Base-by-base conservation (phyloP, 2,113 vertebrate genomes). In the Heteronetta atricapilla region DNA sequence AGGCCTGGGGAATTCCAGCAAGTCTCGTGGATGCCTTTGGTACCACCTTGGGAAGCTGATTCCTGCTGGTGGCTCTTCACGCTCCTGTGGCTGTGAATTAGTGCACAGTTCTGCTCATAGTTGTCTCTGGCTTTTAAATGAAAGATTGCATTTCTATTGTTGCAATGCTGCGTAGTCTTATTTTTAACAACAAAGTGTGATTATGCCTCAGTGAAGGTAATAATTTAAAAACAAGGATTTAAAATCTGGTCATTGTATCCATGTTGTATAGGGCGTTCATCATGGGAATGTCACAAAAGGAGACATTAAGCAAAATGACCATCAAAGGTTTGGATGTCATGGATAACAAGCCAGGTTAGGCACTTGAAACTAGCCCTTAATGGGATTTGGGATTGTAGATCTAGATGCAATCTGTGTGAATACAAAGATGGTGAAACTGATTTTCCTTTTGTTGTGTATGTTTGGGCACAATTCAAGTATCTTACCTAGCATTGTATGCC, bases 71-170 rank as follows among this genome's bases (percentile, higher is more conserved):
- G 56, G 40, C n/a, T 52, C 22, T 74, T 93, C 11, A 33, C 5
- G 2, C 11, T 62, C 0, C 0, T 31, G 13, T 55, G 31, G 9
- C n/a, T 84, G 60, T 85, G 38, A 9, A 1, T 8, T 22, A 50
- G 26, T 48, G 48, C 31, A 3, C 15, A 8, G 36, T 78, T 42
- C 25, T 77, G 50, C 31, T 46, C 34, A 3, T 14, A 42, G 50
- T 10, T 14, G 29, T 18, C 46, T 55, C 40, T 55, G 64, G n/a
- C 70, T 87, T 68, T 82, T 79, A 75, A 76, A 76, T 1, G 4
- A 53, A 80, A 77, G 28, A 12, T 7, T 60, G 13, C 11, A 2
- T 42, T 33, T 68, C 60, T 60, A 40, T 10, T 73, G 85, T 82
- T 86, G 46, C 60, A 58, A 8, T 14, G 4, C 17, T 69, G 20